Percentiles rank a stretch among this genome's conserved stretches.
Evolutionary conservation across 64 coral and sea anemone genomes (phyloP).

Genomic region (Dendronephthya gigantea): DNA sequence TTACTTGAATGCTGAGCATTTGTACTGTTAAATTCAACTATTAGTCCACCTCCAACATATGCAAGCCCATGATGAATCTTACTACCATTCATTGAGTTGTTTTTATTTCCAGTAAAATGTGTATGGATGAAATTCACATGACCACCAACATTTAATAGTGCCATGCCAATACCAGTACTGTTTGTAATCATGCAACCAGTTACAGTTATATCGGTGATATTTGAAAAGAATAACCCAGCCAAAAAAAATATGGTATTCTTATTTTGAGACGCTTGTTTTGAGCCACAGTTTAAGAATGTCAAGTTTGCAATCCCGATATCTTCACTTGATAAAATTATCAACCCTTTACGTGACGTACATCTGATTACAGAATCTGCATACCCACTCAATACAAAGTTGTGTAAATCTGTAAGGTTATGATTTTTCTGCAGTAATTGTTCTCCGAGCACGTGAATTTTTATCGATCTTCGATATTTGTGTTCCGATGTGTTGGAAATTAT

Average conservation of each 20-base stretch:
- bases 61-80: background rate
- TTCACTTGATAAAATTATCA: background rate
- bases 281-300: background rate
- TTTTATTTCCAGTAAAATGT: background rate
- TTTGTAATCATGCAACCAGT: background rate
- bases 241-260: background rate
- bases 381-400: background rate
- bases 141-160: slow-evolving; percentile 8
- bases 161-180: background rate
- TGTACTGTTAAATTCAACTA: background rate
- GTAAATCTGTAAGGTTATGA: background rate
- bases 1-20: background rate
- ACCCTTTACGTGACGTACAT: background rate
- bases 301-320: background rate
- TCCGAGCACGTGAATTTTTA: background rate
- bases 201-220: background rate
- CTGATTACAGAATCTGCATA: background rate
- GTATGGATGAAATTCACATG: background rate
- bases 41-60: background rate
- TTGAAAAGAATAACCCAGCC: background rate
- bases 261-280: background rate
- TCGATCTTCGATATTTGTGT: background rate
- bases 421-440: background rate
- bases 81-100: background rate
- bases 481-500: background rate